These are phyloP conservation scores for Sylvicola cinctus DNA, from an alignment of 2,888 invertebrate genomes.

Conservation along the genomic window DNA sequence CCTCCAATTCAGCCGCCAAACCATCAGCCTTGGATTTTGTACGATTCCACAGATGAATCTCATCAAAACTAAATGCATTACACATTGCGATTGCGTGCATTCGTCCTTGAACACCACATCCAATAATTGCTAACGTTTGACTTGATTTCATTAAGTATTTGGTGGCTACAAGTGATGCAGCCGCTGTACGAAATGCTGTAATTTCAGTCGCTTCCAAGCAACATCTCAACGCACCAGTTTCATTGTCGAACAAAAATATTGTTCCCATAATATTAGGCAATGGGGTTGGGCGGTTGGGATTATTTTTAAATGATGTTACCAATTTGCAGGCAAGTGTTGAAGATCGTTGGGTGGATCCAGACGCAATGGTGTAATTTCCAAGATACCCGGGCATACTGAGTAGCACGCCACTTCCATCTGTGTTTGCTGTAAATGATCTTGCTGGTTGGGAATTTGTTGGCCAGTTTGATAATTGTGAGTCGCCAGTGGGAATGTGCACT, in stretches of 20 bases:
- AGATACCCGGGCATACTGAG: constrained; percentile 29
- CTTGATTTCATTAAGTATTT: constrained; percentile 22
- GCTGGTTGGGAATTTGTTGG: constrained; percentile 17
- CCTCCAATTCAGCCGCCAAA: constrained; percentile 19
- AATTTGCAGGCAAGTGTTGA: constrained; percentile 27
- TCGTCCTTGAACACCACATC: constrained; percentile 29
- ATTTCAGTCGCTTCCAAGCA: constrained; percentile 31
- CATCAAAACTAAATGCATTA: constrained; percentile 25
- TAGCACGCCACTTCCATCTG: constrained; percentile 14
- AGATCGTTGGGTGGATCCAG: constrained; percentile 6
- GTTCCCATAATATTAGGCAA: constrained; percentile 26
- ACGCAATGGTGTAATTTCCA: constrained; percentile 16
- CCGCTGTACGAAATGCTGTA: constrained; percentile 34
- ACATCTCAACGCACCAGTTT: constrained; percentile 25
- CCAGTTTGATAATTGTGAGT: constrained; percentile 10
- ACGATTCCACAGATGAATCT: constrained; percentile 35
- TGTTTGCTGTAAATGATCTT: constrained; percentile 15
- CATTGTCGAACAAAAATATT: constrained; percentile 24
- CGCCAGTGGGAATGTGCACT: not conserved
- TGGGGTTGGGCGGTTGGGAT: constrained; percentile 16
- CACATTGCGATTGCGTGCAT: constrained; percentile 30
- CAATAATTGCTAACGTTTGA: constrained; percentile 26
- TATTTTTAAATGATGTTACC: constrained; percentile 24
- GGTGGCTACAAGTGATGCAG: constrained; percentile 34
- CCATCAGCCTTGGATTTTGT: constrained; percentile 17